phyloP scores from a whole-genome alignment of 1,140 invertebrate species.

The Microvelia longipes region DNA sequence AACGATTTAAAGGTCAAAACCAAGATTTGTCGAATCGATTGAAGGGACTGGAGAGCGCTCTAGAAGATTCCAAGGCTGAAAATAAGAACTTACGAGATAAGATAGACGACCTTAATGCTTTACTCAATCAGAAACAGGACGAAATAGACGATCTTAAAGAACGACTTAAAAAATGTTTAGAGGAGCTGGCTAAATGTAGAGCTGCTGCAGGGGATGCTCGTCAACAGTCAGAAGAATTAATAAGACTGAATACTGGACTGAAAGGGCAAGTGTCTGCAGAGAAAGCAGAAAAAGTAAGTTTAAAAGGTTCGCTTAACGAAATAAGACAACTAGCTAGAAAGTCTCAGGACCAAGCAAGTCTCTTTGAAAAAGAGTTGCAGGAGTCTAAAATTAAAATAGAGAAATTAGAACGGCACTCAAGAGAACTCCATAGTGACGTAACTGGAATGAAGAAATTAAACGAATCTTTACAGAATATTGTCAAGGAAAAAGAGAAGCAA shows the following conservation, averaged over 20 bases:
- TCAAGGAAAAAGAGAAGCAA: not conserved
- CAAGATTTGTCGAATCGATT: not conserved
- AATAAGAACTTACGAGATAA: conserved; percentile 6
- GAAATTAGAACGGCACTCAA: not conserved
- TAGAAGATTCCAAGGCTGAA: not conserved
- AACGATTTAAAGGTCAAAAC: not conserved
- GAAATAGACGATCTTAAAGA: not conserved
- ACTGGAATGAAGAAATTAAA: not conserved
- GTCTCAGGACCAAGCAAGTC: not conserved
- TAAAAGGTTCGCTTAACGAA: not conserved
- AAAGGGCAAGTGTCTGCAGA: not conserved
- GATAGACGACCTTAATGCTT: not conserved
- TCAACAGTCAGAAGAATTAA: not conserved
- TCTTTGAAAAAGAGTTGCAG: not conserved
- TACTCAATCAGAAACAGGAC: not conserved
- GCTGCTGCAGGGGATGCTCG: not conserved
- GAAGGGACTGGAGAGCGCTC: not conserved
- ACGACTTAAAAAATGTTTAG: not conserved
- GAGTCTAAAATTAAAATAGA: not conserved
- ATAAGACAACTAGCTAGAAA: not conserved
- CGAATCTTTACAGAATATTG: not conserved
- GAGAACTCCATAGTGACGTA: not conserved
- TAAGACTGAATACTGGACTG: not conserved
- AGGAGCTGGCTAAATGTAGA: not conserved
- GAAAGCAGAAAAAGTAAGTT: not conserved